Percentiles rank a stretch among this genome's conserved stretches.
Conservation (phyloP, 2,113 vertebrate species). For the Gobio gobio region DNA sequence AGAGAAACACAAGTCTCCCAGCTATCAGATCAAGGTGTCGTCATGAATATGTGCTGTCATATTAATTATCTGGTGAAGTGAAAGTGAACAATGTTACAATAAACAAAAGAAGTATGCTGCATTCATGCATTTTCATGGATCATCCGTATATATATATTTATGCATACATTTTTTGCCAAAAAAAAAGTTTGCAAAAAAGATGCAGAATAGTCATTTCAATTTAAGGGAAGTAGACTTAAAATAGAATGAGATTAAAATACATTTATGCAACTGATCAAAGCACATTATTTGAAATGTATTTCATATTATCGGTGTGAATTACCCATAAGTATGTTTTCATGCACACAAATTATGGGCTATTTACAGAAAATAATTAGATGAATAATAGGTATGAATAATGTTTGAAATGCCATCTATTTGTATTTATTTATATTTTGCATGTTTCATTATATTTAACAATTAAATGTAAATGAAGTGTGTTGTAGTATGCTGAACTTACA, state of each 20-base stretch:
- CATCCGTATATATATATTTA: too few relatives aligned
- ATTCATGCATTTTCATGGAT: too few relatives aligned
- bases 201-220: neutral
- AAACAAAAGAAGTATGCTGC: too few relatives aligned
- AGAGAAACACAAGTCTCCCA: constrained; percentile 97
- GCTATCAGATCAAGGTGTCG: constrained; percentile 94
- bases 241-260: neutral
- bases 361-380: neutral
- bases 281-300: neutral
- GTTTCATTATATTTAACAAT: neutral
- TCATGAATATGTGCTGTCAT: neutral
- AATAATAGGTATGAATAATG: neutral
- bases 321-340: too few relatives aligned
- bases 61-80: neutral
- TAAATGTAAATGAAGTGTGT: neutral
- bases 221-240: neutral
- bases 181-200: too few relatives aligned
- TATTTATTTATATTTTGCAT: neutral
- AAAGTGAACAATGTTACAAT: neutral
- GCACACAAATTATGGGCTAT: neutral
- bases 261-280: neutral
- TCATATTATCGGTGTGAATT: neutral
- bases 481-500: neutral
- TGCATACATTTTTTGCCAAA: too few relatives aligned
- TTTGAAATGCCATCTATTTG: neutral